Conservation (phyloP, 1,140 invertebrate genomes). For the Hestina assimilis region DNA sequence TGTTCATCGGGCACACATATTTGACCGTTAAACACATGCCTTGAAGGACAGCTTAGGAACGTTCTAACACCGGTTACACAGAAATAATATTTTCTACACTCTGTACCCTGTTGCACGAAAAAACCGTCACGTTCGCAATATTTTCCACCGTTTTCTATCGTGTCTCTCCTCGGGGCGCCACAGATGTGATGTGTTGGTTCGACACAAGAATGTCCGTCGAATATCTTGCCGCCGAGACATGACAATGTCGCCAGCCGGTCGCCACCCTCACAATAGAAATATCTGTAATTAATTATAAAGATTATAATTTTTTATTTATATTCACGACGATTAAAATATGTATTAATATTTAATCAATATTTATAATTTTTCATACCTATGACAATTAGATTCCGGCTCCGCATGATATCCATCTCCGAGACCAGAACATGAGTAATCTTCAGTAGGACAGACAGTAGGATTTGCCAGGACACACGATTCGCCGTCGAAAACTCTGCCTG, state of each 20-base stretch:
- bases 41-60: slow-evolving; percentile 55
- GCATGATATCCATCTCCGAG: slow-evolving; percentile 79
- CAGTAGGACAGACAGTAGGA: slow-evolving; percentile 68
- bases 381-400: slow-evolving; percentile 75
- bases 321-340: not conserved
- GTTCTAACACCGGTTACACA: slow-evolving; percentile 73
- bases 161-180: slow-evolving; percentile 43
- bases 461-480: slow-evolving; percentile 71
- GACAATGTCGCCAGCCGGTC: slow-evolving; percentile 78
- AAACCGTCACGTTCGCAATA: slow-evolving; percentile 76
- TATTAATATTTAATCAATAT: not conserved
- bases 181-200: slow-evolving; percentile 56
- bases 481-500: slow-evolving; percentile 77
- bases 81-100: slow-evolving; percentile 79
- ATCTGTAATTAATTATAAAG: slow-evolving; percentile 42
- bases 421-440: slow-evolving; percentile 72
- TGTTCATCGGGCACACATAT: slow-evolving; percentile 72
- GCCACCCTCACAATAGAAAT: slow-evolving; percentile 78
- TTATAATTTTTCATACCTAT: slow-evolving; percentile 56
- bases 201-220: slow-evolving; percentile 78
- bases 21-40: slow-evolving; percentile 77
- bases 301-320: not conserved
- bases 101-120: slow-evolving; percentile 73
- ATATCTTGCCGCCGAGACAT: slow-evolving; percentile 77
- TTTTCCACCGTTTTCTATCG: slow-evolving; percentile 47